Evolutionary conservation across 2,888 invertebrate genomes (phyloP).

Genomic region (Meiosimyza platycephala): DNA sequence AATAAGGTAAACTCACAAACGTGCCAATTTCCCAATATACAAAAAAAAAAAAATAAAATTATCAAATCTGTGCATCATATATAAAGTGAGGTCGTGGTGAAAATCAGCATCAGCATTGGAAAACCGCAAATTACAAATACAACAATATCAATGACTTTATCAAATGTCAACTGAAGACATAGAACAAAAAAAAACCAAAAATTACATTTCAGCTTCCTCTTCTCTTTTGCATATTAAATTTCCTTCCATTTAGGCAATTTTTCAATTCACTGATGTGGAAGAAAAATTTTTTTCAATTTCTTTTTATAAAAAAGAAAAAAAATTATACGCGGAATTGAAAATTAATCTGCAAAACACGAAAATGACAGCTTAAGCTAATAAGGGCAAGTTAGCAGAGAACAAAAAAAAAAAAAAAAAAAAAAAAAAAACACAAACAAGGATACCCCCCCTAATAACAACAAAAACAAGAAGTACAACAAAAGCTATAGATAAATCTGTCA

Average conservation of each 20-base stretch:
- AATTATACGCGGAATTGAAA: slow-evolving; percentile 4
- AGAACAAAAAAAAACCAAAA: slow-evolving; percentile 18
- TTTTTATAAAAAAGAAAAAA: not conserved
- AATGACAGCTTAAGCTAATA: slow-evolving; percentile 27
- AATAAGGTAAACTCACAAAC: too few species aligned
- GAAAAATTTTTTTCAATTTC: slow-evolving; percentile 20
- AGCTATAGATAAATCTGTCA: slow-evolving; percentile 25
- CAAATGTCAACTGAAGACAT: slow-evolving; percentile 25
- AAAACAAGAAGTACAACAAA: not conserved
- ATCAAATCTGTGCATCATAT: too few species aligned
- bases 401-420: slow-evolving; percentile 19
- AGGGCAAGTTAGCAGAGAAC: not conserved
- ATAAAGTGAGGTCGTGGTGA: too few species aligned
- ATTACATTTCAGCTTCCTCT: slow-evolving; percentile 4
- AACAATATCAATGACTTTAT: slow-evolving; percentile 26
- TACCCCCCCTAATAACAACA: not conserved
- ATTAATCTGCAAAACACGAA: slow-evolving; percentile 11
- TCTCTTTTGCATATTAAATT: slow-evolving; percentile 31
- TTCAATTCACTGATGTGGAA: slow-evolving; percentile 33
- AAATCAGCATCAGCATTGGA: not conserved
- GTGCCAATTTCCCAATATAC: too few species aligned
- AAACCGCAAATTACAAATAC: slow-evolving; percentile 23
- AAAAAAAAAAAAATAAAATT: too few species aligned
- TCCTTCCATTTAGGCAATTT: slow-evolving; percentile 30
- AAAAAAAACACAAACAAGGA: not conserved